Conservation (phyloP, 2,797 vertebrate species). For the Pteropus rufus region DNA sequence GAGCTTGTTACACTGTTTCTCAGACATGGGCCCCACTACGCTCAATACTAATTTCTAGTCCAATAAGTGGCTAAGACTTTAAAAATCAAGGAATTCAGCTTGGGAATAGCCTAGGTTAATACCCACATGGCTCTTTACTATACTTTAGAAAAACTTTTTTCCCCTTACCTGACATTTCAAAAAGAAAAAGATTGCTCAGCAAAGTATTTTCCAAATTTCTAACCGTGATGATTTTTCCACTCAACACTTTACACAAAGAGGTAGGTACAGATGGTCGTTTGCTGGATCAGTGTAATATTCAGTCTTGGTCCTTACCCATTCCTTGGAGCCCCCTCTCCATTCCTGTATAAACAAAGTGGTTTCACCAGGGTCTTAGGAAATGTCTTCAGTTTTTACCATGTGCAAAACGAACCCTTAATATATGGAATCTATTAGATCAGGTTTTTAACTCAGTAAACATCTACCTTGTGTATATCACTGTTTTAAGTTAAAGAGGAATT, state of each 20-base stretch:
- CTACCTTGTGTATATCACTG: neutral
- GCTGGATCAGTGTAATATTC: neutral
- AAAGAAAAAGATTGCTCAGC: conserved; percentile 36
- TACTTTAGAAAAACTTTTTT: neutral
- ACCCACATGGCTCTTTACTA: neutral
- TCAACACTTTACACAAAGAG: neutral
- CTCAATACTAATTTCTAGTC: neutral
- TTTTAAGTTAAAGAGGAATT: conserved; percentile 20
- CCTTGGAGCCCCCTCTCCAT: neutral
- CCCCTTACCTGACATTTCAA: neutral
- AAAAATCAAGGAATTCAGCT: conserved; percentile 12
- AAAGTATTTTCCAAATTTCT: conserved; percentile 48
- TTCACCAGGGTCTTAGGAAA: conserved; percentile 25
- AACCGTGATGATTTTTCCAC: conserved; percentile 53
- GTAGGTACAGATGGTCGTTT: neutral
- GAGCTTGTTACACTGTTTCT: neutral
- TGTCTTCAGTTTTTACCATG: neutral
- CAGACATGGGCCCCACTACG: neutral
- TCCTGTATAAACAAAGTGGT: conserved; percentile 31
- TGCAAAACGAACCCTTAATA: neutral
- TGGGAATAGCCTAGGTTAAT: neutral
- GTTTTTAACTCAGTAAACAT: conserved; percentile 24
- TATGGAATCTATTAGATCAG: neutral
- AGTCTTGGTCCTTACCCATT: neutral
- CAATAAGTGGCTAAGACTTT: conserved; percentile 12